A percentile compares a stretch with the other conserved stretches of the same genome.
Evolutionary conservation across 2,113 vertebrate species (phyloP).

Genomic region (Petroica traversi): DNA sequence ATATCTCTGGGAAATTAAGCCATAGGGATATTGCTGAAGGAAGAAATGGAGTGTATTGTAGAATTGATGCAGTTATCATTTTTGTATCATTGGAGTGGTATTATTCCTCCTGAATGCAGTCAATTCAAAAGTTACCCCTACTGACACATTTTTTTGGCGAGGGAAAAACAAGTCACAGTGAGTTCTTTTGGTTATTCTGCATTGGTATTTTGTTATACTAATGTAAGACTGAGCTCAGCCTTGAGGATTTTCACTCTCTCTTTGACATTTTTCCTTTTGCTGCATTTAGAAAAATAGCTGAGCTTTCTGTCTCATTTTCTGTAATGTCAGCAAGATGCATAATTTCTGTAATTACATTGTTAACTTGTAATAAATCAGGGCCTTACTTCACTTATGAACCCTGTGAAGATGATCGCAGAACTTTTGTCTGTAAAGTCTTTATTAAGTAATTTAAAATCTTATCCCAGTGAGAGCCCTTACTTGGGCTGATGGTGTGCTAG

Average conservation of each 20-base stretch:
- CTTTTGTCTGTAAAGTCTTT: not conserved
- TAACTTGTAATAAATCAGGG: not conserved
- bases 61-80: not conserved
- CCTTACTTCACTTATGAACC: not conserved
- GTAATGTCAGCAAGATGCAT: conserved; percentile 1
- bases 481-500: not conserved
- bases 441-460: conserved; percentile 26
- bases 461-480: not conserved
- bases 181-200: not conserved
- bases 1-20: not conserved
- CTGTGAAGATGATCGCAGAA: not conserved
- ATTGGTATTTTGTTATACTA: not conserved
- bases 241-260: not conserved
- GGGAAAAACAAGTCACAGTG: not conserved
- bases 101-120: not conserved
- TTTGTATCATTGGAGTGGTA: not conserved
- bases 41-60: not conserved
- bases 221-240: not conserved
- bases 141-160: not conserved
- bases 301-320: not conserved
- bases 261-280: not conserved
- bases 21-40: not conserved
- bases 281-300: not conserved
- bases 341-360: conserved; percentile 2
- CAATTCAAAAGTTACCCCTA: not conserved